Evolutionary conservation across 2,888 invertebrate genomes (phyloP), one percentile per base, ranked within the genome.

Genomic region (Hypercompe scribonia): DNA sequence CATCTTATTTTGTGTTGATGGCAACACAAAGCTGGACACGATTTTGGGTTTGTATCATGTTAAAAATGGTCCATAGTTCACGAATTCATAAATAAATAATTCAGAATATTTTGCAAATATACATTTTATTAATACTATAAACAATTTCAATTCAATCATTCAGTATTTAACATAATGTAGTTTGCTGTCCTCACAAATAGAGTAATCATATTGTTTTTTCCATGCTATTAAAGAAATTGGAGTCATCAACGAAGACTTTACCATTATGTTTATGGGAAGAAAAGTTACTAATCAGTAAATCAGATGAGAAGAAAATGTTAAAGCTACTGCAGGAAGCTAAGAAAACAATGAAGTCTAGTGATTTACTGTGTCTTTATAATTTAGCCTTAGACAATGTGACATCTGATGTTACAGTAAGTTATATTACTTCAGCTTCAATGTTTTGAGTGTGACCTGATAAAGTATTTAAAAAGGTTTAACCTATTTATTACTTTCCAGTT

Each of bases 271-370:
- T 94, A 39, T 95, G 95, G 95, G 89, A 91, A 84, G 92, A 95
- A 78, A 93, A 92, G 72, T 76, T 95, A 4, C 74, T 89, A 61
- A 77, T 93, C 1, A 86, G 81, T 76, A 92, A 90, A 80, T 81
- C 85, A n/a, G 85, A 95, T 88, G 94, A 94, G 75, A 92, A 90
- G 58, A 90, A 91, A 86, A 89, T 92, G 81, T 76, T 94, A 61
- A 78, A 84, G 21, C 80, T 92, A 58, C 77, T 95, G 10, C 90
- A 93, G 83, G 90, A 92, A 74, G 94, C 94, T 28, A 85, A 85
- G 8, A 93, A 92, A 85, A 83, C 84, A 46, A 81, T 95, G 75
- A 92, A 90, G 69, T 70, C 88, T 39, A 85, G 90, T 73, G 94
- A 94, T 77, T 83, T 90, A 24, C 77, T 93, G n/a, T 77, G 84